Evolutionary conservation across 1,140 invertebrate species (phyloP).

Genomic region (Homarus americanus): DNA sequence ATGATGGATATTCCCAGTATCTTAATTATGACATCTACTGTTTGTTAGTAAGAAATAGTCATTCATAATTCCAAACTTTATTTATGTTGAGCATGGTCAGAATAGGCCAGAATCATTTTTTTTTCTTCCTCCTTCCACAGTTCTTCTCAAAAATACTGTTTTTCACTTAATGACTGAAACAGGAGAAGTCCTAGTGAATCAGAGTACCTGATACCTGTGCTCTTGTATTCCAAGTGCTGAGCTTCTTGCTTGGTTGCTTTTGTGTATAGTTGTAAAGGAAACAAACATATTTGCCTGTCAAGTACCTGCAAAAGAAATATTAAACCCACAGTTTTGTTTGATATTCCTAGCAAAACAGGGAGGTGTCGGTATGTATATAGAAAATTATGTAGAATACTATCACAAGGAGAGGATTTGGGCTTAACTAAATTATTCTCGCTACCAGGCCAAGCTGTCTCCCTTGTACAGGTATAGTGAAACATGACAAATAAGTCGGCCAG

Average conservation of each 20-base stretch:
- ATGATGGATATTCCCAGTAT: background rate
- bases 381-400: background rate
- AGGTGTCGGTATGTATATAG: background rate
- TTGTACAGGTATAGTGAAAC: too few relatives aligned
- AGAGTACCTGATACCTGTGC: constrained; percentile 41
- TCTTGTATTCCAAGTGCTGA: constrained; percentile 21
- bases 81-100: background rate
- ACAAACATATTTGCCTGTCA: constrained; percentile 25
- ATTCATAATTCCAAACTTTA: background rate
- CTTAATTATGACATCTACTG: background rate
- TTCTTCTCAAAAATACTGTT: background rate
- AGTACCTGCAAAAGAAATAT: constrained; percentile 40
- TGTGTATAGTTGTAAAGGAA: constrained; percentile 12
- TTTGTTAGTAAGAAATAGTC: background rate
- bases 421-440: too few relatives aligned
- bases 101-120: background rate
- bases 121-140: background rate
- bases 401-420: background rate
- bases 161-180: background rate
- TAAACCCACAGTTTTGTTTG: constrained; percentile 4
- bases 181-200: constrained; percentile 21
- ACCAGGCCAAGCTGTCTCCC: too few relatives aligned
- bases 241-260: constrained; percentile 17
- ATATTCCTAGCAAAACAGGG: background rate
- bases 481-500: too few relatives aligned